Conservation (phyloP, 2,888 invertebrate genomes). For the Nineta flava region DNA sequence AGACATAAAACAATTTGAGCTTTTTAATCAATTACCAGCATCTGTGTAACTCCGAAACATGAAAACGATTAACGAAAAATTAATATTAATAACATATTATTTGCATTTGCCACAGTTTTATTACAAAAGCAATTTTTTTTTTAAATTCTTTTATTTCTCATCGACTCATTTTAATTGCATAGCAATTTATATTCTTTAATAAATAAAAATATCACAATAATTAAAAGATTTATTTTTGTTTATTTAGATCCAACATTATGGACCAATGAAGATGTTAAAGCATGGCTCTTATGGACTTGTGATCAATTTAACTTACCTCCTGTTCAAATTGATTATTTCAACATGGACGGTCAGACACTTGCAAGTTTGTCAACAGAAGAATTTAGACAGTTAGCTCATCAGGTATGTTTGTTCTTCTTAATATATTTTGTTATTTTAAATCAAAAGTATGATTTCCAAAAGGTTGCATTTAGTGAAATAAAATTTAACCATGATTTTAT, state of each 20-base stretch:
- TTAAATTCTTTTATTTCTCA: too few species aligned
- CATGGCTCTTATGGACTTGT: constrained; percentile 80
- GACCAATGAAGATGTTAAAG: constrained; percentile 68
- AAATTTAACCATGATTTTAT: neutral
- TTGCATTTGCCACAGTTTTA: too few species aligned
- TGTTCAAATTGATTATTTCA: constrained; percentile 58
- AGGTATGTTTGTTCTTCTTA: constrained; percentile 39
- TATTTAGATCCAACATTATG: constrained; percentile 74
- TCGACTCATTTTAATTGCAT: too few species aligned
- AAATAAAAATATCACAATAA: too few species aligned
- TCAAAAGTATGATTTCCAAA: neutral
- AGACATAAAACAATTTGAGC: too few species aligned
- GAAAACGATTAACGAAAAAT: too few species aligned
- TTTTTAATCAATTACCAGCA: too few species aligned
- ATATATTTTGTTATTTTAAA: neutral
- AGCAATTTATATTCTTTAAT: too few species aligned
- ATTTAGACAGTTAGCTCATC: constrained; percentile 66
- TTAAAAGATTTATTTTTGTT: too few species aligned
- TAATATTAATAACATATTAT: too few species aligned
- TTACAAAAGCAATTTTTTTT: too few species aligned
- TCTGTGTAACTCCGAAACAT: too few species aligned
- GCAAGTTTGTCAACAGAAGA: constrained; percentile 69
- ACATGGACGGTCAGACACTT: constrained; percentile 63
- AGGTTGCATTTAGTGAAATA: neutral
- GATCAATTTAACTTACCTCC: constrained; percentile 62